Conservation (phyloP, 2,888 invertebrate species). For the Subacronicta megacephala region DNA sequence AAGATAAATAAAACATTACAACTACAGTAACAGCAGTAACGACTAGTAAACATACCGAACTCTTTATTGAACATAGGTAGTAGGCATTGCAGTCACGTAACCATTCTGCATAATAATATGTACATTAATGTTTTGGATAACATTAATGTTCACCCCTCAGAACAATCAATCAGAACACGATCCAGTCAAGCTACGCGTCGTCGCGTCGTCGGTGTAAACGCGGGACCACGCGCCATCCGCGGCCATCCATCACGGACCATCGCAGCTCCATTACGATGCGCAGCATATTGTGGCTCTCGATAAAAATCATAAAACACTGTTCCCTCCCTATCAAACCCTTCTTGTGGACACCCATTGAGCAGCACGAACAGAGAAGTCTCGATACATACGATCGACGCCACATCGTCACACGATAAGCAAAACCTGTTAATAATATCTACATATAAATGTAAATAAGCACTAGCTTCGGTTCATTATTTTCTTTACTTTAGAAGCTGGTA, state of each 20-base stretch:
- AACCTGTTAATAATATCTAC: too few species aligned
- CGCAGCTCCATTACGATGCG: constrained; percentile 35
- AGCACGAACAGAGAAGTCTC: constrained; percentile 14
- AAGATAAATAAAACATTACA: too few species aligned
- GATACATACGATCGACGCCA: neutral
- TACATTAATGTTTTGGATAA: neutral
- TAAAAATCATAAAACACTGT: constrained; percentile 57
- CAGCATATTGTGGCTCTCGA: constrained; percentile 53
- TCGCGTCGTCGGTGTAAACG: constrained; percentile 18
- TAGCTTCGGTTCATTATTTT: neutral
- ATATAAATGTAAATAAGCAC: neutral
- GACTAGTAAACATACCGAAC: too few species aligned
- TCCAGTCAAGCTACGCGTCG: constrained; percentile 28
- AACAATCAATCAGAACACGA: constrained; percentile 53
- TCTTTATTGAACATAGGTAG: too few species aligned
- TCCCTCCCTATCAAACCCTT: constrained; percentile 30
- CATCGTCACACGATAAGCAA: too few species aligned
- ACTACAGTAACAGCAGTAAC: too few species aligned
- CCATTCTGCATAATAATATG: neutral
- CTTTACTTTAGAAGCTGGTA: neutral
- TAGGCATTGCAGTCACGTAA: neutral
- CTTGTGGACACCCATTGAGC: neutral
- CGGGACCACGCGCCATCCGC: constrained; percentile 16
- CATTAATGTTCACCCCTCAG: constrained; percentile 19
- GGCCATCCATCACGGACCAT: constrained; percentile 48